These are phyloP conservation scores for Steinernema scapterisci DNA, from an alignment of 2,888 invertebrate species.

Conservation along the genomic window DNA sequence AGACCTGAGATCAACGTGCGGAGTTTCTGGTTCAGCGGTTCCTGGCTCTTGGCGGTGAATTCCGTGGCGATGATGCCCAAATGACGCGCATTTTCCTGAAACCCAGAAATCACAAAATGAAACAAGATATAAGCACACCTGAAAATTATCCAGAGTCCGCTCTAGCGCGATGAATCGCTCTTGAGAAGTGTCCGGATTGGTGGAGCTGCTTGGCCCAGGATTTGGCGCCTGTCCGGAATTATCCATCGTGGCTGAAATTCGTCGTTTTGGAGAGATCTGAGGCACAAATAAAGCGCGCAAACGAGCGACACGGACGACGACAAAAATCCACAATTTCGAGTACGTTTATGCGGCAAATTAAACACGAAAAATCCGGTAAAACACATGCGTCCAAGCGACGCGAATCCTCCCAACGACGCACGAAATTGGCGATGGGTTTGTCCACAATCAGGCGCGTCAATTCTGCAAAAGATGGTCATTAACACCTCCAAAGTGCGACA, in stretches of 20 bases:
- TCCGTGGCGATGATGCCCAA: conserved; percentile 96
- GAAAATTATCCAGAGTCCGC: conserved; percentile 62
- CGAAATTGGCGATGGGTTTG: neutral
- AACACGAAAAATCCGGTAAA: neutral
- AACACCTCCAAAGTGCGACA: too few relatives aligned
- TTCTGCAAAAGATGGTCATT: neutral
- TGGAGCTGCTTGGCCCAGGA: too few relatives aligned
- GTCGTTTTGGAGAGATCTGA: too few relatives aligned
- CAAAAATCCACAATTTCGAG: neutral
- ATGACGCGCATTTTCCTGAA: conserved; percentile 87
- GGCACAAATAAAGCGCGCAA: too few relatives aligned
- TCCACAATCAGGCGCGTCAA: neutral
- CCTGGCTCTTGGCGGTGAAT: conserved; percentile 96
- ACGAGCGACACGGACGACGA: too few relatives aligned
- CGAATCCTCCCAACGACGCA: neutral
- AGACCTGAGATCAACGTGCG: conserved; percentile 63
- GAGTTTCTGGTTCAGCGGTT: conserved; percentile 78
- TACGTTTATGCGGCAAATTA: neutral
- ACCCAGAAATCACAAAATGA: too few relatives aligned
- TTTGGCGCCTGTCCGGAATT: too few relatives aligned
- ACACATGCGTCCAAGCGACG: neutral
- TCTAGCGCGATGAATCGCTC: conserved; percentile 53
- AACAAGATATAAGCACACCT: conserved; percentile 47
- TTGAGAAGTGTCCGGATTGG: conserved; percentile 27
- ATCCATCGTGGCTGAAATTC: too few relatives aligned